Evolutionary conservation across 2,797 vertebrate genomes (phyloP).

Genomic region (Hylomyscus alleni): DNA sequence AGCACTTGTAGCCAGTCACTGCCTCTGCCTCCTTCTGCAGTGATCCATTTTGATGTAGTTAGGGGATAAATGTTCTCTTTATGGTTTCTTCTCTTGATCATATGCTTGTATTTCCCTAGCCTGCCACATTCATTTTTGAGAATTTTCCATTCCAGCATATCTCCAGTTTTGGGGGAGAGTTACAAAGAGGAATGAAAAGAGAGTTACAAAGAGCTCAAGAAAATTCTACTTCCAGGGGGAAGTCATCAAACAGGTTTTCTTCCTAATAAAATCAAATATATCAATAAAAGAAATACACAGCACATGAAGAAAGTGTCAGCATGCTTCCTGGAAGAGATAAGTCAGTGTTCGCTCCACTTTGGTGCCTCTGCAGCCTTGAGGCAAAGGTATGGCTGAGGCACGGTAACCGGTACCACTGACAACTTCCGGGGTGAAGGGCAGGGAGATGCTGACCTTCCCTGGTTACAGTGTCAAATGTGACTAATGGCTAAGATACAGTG

Average conservation of each 20-base stretch:
- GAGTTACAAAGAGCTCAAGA: not conserved
- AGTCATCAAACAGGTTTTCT: slow-evolving; percentile 45
- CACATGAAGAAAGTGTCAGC: slow-evolving; percentile 27
- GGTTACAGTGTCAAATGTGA: not conserved
- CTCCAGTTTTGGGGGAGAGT: not conserved
- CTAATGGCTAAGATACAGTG: not conserved
- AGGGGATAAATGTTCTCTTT: slow-evolving; percentile 24
- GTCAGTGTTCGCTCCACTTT: not conserved
- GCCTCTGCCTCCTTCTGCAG: not conserved
- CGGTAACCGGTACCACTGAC: not conserved
- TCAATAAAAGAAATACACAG: slow-evolving; percentile 52
- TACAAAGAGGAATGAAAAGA: not conserved
- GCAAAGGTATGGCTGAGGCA: not conserved
- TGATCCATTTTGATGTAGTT: not conserved
- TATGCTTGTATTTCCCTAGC: not conserved
- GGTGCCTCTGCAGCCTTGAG: not conserved
- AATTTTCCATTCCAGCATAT: slow-evolving; percentile 37
- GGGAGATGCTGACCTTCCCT: not conserved
- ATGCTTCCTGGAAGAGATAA: slow-evolving; percentile 28
- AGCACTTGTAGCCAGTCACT: not conserved
- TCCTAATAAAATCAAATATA: slow-evolving; percentile 54
- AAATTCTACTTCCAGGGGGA: slow-evolving; percentile 31
- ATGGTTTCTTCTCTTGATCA: slow-evolving; percentile 5
- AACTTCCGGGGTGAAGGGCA: not conserved
- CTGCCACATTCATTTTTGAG: not conserved